phyloP scores from a whole-genome alignment of 2,888 invertebrate genomes.

The Philaethria dido region DNA sequence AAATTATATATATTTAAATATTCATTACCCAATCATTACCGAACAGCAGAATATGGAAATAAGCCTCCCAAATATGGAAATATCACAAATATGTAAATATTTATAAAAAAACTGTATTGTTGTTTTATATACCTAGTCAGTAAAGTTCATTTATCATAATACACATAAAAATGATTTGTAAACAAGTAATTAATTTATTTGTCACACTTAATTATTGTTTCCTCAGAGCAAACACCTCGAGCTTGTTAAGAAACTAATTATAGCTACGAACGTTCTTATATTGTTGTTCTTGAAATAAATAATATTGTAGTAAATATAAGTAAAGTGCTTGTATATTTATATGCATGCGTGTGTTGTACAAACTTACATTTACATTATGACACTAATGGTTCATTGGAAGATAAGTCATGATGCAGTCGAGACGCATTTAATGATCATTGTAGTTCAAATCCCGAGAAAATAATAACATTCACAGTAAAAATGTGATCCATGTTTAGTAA shows the following conservation, averaged over 20 bases:
- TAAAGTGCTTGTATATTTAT: neutral
- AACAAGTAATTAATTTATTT: constrained; percentile 37
- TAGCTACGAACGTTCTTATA: constrained; percentile 11
- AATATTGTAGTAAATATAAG: neutral
- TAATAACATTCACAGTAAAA: too few relatives aligned
- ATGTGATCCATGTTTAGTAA: too few relatives aligned
- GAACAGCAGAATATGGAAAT: neutral
- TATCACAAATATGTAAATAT: too few relatives aligned
- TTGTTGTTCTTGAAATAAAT: constrained; percentile 24
- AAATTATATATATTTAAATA: too few relatives aligned
- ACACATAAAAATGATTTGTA: constrained; percentile 32
- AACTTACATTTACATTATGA: neutral
- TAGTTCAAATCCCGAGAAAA: neutral
- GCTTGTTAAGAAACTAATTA: constrained; percentile 37
- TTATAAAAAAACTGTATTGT: neutral
- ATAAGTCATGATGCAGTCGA: neutral
- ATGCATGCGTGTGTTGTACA: neutral
- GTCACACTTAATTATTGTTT: constrained; percentile 30
- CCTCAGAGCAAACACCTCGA: constrained; percentile 34
- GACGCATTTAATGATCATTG: neutral
- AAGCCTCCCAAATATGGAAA: too few relatives aligned
- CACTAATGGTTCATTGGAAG: neutral
- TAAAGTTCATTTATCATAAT: constrained; percentile 1
- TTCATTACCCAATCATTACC: neutral
- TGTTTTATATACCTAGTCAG: neutral